Conservation (phyloP, 2,113 vertebrate species). For the Poeciliopsis prolifica region DNA sequence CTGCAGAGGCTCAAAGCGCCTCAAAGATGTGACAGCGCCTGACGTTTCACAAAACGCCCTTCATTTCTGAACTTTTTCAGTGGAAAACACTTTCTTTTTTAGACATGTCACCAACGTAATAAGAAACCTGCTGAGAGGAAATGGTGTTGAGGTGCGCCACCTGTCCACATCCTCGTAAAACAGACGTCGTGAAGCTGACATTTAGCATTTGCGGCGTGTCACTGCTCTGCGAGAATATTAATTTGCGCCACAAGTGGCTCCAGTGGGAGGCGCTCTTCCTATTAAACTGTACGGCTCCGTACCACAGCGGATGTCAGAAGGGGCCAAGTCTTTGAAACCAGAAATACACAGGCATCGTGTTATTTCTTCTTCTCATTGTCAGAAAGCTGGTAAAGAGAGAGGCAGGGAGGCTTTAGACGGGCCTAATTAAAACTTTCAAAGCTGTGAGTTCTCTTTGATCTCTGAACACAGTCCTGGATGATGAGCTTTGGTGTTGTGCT, state of each 20-base stretch:
- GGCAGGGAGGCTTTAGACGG: slow-evolving; percentile 43
- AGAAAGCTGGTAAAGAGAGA: slow-evolving; percentile 42
- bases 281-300: slow-evolving; percentile 26
- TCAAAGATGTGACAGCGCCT: neutral
- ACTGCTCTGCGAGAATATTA: neutral
- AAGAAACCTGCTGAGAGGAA: neutral
- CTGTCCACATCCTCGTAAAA: neutral
- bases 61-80: neutral
- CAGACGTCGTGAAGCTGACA: neutral
- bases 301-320: slow-evolving; percentile 33
- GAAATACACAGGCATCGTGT: slow-evolving; percentile 37
- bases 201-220: neutral
- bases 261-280: slow-evolving; percentile 23
- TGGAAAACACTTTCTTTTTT: neutral
- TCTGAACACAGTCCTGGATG: slow-evolving; percentile 34
- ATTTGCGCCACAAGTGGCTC: slow-evolving; percentile 39
- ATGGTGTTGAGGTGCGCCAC: neutral
- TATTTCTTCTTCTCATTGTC: slow-evolving; percentile 51
- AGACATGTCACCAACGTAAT: neutral
- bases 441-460: slow-evolving; percentile 62
- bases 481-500: slow-evolving; percentile 19
- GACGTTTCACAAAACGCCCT: neutral
- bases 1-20: neutral
- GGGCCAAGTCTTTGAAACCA: slow-evolving; percentile 50
- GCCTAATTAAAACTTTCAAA: slow-evolving; percentile 67